Base-by-base conservation (phyloP, 2,113 vertebrate genomes). In the Sinocyclocheilus anophthalmus region DNA sequence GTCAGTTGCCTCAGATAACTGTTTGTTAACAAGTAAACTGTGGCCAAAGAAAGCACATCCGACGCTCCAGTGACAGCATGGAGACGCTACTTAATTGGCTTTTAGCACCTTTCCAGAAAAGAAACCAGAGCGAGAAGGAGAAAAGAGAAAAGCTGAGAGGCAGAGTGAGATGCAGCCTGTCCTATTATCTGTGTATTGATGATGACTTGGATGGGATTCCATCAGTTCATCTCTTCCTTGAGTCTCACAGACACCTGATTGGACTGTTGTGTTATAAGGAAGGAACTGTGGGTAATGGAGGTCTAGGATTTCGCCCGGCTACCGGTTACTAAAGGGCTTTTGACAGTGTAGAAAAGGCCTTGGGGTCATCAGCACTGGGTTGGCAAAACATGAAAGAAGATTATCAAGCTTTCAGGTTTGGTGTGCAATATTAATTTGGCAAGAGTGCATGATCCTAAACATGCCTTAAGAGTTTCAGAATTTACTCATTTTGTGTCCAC, bases 1-100 rank as follows among this genome's bases (percentile, higher is more conserved):
- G 84, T 94, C 91, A 86, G 91, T 92, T 91, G 90, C 90, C 91
- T 93, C 94, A 90, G 76, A 93, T 94, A 96, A 94, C 93, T 94
- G 96, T 94, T 94, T 95, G 96, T 95, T 98, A 97, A 97, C 96
- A 96, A 97, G 96, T 94, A 94, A 93, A 84, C 95, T 92, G 93
- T 95, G 93, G 95, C 94, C 95, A 94, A 94, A 91, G 94, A 92
- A 94, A 89, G 93, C 95, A 94, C 93, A 94, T 93, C 92, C 94
- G 95, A 94, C 94, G 93, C 93, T 93, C 91, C 92, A 90, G 13
- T 94, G 93, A 93, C 95, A 95, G 93, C 92, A 92, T 24, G 91
- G 75, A 94, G 93, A 89, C 93, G 94, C 91, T 89, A 91, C 95
- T 95, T 95, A 93, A 95, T 95, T 94, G 95, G 95, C 95, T 95